These are phyloP conservation scores for Plutella xylostella DNA, from an alignment of 2,888 invertebrate species.

Conservation along the genomic window DNA sequence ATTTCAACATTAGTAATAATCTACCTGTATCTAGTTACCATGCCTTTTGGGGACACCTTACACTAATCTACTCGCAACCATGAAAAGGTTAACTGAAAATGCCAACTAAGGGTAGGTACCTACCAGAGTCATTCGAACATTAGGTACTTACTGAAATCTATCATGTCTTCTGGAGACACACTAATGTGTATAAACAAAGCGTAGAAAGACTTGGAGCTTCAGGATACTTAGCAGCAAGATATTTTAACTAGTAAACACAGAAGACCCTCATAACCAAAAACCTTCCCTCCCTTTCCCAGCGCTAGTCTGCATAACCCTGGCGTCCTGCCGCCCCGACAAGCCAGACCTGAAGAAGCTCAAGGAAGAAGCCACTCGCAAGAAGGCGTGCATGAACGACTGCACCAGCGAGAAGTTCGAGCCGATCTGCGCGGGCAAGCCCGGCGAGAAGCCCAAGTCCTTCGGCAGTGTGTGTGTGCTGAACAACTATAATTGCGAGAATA, in stretches of 20 bases:
- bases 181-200: too few species aligned
- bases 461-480: conserved; percentile 73
- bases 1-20: too few species aligned
- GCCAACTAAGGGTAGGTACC: too few species aligned
- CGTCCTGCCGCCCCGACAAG: conserved; percentile 67
- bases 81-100: too few species aligned
- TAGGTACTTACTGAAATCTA: too few species aligned
- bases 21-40: too few species aligned
- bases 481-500: conserved; percentile 75
- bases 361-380: conserved; percentile 65
- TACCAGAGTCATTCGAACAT: too few species aligned
- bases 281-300: conserved; percentile 38
- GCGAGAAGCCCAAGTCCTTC: conserved; percentile 69
- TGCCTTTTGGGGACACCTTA: too few species aligned
- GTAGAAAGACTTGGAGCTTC: too few species aligned
- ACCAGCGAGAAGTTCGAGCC: conserved; percentile 59
- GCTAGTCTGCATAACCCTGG: conserved; percentile 41
- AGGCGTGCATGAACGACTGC: conserved; percentile 70
- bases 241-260: neutral
- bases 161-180: too few species aligned
- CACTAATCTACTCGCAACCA: too few species aligned
- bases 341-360: conserved; percentile 71
- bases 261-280: too few species aligned
- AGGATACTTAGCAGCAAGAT: neutral
- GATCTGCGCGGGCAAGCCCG: conserved; percentile 73